A percentile compares a stretch with the other conserved stretches of the same genome.
phyloP scores from a whole-genome alignment of 2,888 invertebrate species.

The Ariolimax columbianus region DNA sequence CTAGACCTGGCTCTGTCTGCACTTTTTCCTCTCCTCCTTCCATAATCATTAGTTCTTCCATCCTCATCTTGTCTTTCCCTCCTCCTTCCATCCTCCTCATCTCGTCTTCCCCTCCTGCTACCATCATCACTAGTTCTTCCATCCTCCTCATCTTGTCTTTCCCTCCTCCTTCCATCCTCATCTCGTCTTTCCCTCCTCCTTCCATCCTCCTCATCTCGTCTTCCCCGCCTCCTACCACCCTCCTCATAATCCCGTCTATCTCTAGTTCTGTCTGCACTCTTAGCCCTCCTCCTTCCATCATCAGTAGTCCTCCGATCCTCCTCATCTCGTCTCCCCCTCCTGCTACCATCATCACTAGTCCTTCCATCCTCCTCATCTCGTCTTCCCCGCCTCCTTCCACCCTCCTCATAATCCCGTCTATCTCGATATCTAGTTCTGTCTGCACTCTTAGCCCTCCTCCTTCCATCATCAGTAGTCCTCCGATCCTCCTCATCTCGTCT shows the following conservation, averaged over 20 bases:
- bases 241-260: neutral
- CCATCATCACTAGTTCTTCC: neutral
- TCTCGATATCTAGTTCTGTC: neutral
- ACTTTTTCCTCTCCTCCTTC: neutral
- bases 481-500: neutral
- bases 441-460: neutral
- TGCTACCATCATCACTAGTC: neutral
- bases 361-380: neutral
- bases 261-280: neutral
- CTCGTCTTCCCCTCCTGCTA: neutral
- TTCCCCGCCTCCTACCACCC: neutral
- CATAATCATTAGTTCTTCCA: neutral
- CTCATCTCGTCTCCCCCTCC: slow-evolving; percentile 4
- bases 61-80: neutral
- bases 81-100: neutral
- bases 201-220: neutral
- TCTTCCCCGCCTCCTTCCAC: too few relatives aligned
- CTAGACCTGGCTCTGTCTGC: neutral
- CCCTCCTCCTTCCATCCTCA: neutral
- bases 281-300: neutral
- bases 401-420: neutral
- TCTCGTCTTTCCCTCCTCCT: neutral
- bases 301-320: neutral
- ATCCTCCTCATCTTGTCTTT: neutral
- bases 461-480: neutral